Conservation (phyloP, 1,140 invertebrate species). For the Drosophila tropicalis region DNA sequence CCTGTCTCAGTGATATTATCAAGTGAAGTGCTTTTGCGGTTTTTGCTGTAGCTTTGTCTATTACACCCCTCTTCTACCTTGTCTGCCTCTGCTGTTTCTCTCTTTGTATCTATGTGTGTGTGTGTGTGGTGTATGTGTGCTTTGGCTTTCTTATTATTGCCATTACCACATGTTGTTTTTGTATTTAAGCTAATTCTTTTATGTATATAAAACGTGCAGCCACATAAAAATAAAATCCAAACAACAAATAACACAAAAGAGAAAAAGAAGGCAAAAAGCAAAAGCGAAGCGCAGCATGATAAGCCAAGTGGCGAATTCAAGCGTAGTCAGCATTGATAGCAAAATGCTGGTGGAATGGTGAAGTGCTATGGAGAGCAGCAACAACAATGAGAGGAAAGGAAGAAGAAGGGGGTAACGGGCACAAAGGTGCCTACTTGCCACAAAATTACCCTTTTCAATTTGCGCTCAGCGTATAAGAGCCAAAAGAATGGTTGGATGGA, state of each 20-base stretch:
- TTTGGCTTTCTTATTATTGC: conserved; percentile 78
- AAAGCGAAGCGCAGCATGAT: conserved; percentile 60
- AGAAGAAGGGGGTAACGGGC: conserved; percentile 7
- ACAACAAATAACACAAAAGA: conserved; percentile 67
- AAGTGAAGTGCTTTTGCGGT: conserved; percentile 79
- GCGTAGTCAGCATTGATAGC: conserved; percentile 79
- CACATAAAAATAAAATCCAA: conserved; percentile 75
- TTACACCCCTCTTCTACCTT: conserved; percentile 26
- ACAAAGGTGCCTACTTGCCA: conserved; percentile 81
- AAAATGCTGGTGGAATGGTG: conserved; percentile 22
- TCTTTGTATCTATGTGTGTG: conserved; percentile 16
- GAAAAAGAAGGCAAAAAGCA: conserved; percentile 45
- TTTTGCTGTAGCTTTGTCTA: conserved; percentile 61
- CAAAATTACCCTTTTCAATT: conserved; percentile 83
- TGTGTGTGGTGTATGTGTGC: conserved; percentile 54
- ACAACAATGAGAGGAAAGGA: not conserved
- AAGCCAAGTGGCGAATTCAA: conserved; percentile 80
- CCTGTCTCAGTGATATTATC: conserved; percentile 64
- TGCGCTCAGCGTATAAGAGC: conserved; percentile 47
- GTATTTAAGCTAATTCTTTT: conserved; percentile 81
- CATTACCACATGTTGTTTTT: conserved; percentile 80
- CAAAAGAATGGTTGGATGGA: not conserved
- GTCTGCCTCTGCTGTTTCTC: not conserved
- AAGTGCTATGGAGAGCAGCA: too few relatives aligned
- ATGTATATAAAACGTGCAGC: conserved; percentile 77